Conservation (phyloP, 2,797 vertebrate species). For the Anguilla megastoma region DNA sequence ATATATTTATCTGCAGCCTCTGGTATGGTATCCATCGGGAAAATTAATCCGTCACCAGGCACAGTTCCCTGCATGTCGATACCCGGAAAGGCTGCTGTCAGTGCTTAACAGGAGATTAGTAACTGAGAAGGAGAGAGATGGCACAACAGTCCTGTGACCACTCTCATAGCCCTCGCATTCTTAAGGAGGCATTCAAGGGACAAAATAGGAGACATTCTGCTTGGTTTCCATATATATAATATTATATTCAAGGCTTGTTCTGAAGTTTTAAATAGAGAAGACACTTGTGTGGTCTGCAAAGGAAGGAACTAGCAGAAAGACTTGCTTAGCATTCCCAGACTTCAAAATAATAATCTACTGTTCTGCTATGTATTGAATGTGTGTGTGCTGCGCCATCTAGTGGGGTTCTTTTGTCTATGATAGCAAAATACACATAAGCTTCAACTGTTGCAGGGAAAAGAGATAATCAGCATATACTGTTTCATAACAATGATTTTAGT, state of each 20-base stretch:
- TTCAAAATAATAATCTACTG: not conserved
- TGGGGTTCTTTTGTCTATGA: not conserved
- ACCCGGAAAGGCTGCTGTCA: slow-evolving; percentile 22
- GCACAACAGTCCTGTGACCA: slow-evolving; percentile 1
- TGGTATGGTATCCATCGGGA: slow-evolving; percentile 18
- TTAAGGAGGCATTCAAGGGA: slow-evolving; percentile 24
- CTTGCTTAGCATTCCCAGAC: not conserved
- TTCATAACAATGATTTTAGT: not conserved
- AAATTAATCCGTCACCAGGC: not conserved
- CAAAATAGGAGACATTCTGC: slow-evolving; percentile 8
- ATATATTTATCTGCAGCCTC: slow-evolving; percentile 30
- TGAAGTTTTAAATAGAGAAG: not conserved
- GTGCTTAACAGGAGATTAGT: slow-evolving; percentile 26
- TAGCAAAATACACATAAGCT: not conserved
- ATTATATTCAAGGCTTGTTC: not conserved
- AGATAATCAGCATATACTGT: not conserved
- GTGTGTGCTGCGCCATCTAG: slow-evolving; percentile 14
- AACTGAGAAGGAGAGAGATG: slow-evolving; percentile 31
- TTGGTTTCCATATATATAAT: not conserved
- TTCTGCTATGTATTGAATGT: slow-evolving; percentile 12
- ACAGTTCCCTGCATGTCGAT: slow-evolving; percentile 1
- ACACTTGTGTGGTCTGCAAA: not conserved
- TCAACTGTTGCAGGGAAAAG: not conserved
- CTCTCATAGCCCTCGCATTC: not conserved
- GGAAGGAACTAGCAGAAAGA: not conserved